Evolutionary conservation across 2,888 invertebrate species (phyloP), one percentile per base, ranked within the genome.

Genomic region (Coelopa pilipes): DNA sequence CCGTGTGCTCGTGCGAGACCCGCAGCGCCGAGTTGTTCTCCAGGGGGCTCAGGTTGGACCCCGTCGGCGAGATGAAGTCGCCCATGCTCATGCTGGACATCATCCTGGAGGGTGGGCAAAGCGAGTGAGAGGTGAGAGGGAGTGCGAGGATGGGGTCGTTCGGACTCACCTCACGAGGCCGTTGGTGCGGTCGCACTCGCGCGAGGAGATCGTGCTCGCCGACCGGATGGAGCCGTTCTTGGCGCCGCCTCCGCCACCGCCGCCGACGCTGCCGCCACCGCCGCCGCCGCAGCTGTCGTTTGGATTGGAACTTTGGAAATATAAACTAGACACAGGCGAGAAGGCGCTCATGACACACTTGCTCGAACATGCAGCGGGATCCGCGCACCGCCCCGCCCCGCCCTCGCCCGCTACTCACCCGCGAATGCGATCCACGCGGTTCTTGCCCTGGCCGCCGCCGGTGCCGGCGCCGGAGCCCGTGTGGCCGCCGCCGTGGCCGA

Each of bases 1-100:
- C 93, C 0, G 93, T 93, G 81, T 93, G 93, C 81, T 93, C 93
- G 79, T 93, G 93, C 45, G 92, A 93, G 50, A 92, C 91, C 77
- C 92, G 86, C 17, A 90, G 87, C 0, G 88, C 86, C 0, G 87
- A 86, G 66, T 87, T 86, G 67, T 87, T 86, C 75, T 88, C 88
- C 76, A 88, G 76, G 0, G 87, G 87, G 79, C 87, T 88, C 4
- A 88, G 79, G 79, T 87, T 87, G 1, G 87, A 87, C 60, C 86
- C 86, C 4, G 88, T 87, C 50, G 88, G 87, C 4, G 87, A 87
- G 65, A 87, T 86, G 72, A 88, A 88, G 74, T 88, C 88, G 17
- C 87, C 88, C 87, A 88, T 88, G 77, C 88, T 88, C 84, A 88
- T 86, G 80, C 88, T 88, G n/a, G 88, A 87, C 88, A 88, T 88